Conservation (phyloP, 2,113 vertebrate species). For the Oostethus manadensis region DNA sequence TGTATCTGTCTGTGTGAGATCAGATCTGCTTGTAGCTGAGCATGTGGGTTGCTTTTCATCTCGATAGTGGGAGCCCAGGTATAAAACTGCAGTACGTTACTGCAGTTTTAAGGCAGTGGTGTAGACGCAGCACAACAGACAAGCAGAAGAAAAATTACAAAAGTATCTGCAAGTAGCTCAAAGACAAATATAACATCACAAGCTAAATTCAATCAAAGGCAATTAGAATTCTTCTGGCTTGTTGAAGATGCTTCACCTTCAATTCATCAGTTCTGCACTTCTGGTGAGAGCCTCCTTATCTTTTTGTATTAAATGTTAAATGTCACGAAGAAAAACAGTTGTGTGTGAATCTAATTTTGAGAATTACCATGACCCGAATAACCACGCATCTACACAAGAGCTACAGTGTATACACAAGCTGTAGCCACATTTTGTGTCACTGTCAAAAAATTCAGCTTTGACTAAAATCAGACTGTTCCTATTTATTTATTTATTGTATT, state of each 20-base stretch:
- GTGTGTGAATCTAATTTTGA: no score
- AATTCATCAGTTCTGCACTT: no score
- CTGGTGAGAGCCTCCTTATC: no score
- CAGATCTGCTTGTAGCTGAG: constrained; percentile 43
- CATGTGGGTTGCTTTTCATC: constrained; percentile 51
- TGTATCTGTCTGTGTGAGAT: constrained; percentile 45
- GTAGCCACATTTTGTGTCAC: neutral
- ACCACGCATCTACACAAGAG: neutral
- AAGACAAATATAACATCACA: no score
- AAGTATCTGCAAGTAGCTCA: neutral
- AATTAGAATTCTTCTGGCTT: no score
- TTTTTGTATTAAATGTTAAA: no score
- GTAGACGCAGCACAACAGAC: neutral
- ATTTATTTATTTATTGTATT: neutral
- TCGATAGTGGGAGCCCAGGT: constrained; percentile 28
- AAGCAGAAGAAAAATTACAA: neutral
- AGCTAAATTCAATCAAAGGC: no score
- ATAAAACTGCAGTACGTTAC: no score
- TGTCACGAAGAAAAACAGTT: no score
- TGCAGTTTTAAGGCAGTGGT: neutral
- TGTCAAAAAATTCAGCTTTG: neutral
- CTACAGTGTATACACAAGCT: neutral
- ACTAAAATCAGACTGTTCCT: neutral
- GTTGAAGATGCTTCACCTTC: no score
- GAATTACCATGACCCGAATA: neutral